These are phyloP conservation scores for Cerceris rybyensis DNA, from an alignment of 2,888 invertebrate genomes.

Conservation along the genomic window DNA sequence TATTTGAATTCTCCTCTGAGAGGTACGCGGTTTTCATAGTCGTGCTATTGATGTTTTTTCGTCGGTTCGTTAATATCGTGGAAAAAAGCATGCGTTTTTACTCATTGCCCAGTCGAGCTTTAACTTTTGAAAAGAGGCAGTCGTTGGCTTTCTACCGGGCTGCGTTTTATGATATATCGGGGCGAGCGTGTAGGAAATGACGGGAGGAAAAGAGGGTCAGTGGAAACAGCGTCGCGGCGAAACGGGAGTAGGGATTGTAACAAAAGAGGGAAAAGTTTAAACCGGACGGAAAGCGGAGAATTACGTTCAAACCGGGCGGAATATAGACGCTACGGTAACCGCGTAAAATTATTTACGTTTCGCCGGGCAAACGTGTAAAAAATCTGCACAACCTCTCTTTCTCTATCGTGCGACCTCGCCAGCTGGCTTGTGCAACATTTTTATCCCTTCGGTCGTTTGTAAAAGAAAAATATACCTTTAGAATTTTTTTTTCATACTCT, in stretches of 20 bases:
- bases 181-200: background rate
- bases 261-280: conserved; percentile 8
- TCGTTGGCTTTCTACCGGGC: background rate
- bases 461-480: background rate
- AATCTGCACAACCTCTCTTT: background rate
- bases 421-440: background rate
- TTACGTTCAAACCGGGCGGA: conserved; percentile 25
- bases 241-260: conserved; percentile 33
- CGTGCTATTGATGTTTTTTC: conserved; percentile 34
- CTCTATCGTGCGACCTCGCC: background rate
- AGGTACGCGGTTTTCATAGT: conserved; percentile 11
- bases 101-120: background rate
- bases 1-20: conserved; percentile 29
- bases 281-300: conserved; percentile 3
- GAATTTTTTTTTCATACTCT: background rate
- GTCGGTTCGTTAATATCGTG: background rate
- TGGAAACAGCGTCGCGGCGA: conserved; percentile 21
- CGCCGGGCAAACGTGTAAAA: background rate
- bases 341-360: background rate
- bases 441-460: background rate
- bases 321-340: background rate
- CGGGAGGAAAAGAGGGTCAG: conserved; percentile 33
- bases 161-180: background rate
- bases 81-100: conserved; percentile 35
- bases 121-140: conserved; percentile 8